Conservation (phyloP, 2,113 vertebrate species). For the Carassius auratus region DNA sequence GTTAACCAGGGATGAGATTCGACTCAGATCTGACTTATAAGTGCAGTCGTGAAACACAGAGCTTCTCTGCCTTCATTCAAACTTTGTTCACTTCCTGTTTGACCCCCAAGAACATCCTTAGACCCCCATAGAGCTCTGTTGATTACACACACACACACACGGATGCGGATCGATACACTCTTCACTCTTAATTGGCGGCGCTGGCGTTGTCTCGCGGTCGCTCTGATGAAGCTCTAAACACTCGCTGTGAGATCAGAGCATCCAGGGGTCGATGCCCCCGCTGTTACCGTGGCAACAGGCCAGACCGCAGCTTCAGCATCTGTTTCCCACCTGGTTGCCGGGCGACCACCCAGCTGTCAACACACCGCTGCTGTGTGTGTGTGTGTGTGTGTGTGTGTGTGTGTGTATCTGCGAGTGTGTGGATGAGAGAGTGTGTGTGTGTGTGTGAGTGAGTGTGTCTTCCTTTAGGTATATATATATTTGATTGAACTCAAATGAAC, state of each 20-base stretch:
- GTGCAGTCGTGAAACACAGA: neutral
- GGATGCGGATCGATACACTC: constrained; percentile 45
- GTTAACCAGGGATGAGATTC: neutral
- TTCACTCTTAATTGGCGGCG: constrained; percentile 47
- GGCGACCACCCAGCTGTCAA: constrained; percentile 69
- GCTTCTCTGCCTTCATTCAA: constrained; percentile 18
- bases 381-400: neutral
- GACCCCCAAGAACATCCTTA: constrained; percentile 38
- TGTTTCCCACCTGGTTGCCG: constrained; percentile 71
- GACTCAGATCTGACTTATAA: neutral
- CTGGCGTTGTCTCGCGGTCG: constrained; percentile 46
- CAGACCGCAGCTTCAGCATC: constrained; percentile 71
- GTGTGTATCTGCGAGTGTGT: no score
- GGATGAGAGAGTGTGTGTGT: no score
- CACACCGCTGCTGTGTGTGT: constrained; percentile 47
- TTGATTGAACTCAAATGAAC: neutral
- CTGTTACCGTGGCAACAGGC: constrained; percentile 69
- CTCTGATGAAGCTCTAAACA: constrained; percentile 45
- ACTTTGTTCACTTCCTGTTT: constrained; percentile 50
- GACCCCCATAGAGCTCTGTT: constrained; percentile 22
- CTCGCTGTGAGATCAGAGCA: neutral
- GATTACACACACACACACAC: constrained; percentile 31
- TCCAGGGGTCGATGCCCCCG: constrained; percentile 58
- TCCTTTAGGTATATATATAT: neutral
- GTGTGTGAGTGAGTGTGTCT: no score